Evolutionary conservation across 2,113 vertebrate species (phyloP).

Genomic region (Limanda limanda): DNA sequence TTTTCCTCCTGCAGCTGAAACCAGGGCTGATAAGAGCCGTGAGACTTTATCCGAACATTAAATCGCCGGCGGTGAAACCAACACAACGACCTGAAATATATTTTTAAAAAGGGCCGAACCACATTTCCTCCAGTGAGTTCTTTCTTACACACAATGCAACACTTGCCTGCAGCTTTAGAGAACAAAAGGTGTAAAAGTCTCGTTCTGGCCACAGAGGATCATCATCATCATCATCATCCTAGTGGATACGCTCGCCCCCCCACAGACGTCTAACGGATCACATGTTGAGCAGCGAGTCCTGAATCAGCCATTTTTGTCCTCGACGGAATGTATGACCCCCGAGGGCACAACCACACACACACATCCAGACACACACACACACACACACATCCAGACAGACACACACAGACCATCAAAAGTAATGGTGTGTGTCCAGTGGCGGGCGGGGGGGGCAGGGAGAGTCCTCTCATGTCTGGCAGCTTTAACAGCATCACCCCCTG

Average conservation of each 20-base stretch:
- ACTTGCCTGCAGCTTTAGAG: constrained; percentile 27
- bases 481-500: constrained; percentile 61
- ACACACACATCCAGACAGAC: constrained; percentile 3
- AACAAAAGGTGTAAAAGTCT: constrained; percentile 55
- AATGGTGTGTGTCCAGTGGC: constrained; percentile 69
- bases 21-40: too few relatives aligned
- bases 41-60: too few relatives aligned
- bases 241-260: constrained; percentile 10
- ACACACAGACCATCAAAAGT: constrained; percentile 53
- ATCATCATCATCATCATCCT: constrained; percentile 44
- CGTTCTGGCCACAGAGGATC: constrained; percentile 29
- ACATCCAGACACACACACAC: neutral
- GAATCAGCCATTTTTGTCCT: constrained; percentile 62
- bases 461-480: constrained; percentile 62
- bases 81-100: neutral
- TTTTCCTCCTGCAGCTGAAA: too few relatives aligned
- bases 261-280: constrained; percentile 55
- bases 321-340: constrained; percentile 38
- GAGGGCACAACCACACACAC: constrained; percentile 22
- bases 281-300: constrained; percentile 45
- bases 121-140: neutral
- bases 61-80: too few relatives aligned
- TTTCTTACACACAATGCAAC: neutral
- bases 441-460: constrained; percentile 38
- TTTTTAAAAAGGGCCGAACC: neutral